These are phyloP conservation scores for Pseudorasbora parva DNA, from an alignment of 2,113 vertebrate genomes.

Conservation along the genomic window DNA sequence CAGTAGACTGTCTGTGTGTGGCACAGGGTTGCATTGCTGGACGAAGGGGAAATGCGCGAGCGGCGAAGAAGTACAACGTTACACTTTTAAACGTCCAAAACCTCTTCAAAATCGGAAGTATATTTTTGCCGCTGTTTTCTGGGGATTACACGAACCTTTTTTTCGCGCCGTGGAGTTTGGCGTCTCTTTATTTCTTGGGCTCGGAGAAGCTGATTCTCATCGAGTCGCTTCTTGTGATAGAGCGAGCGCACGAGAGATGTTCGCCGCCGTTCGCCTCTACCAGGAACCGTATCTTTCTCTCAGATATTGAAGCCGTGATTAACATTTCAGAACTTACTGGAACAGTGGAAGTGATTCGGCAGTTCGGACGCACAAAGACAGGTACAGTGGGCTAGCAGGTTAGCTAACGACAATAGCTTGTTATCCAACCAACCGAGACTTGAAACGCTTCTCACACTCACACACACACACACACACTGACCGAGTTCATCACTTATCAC, in stretches of 20 bases:
- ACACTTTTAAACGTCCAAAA: conserved; percentile 71
- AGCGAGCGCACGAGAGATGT: conserved; percentile 65
- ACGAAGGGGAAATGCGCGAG: conserved; percentile 73
- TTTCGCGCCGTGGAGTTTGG: conserved; percentile 55
- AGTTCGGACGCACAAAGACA: conserved; percentile 44
- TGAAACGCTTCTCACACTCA: neutral
- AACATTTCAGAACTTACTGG: conserved; percentile 16
- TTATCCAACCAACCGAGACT: conserved; percentile 46
- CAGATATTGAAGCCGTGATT: conserved; percentile 17
- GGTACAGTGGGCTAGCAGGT: conserved; percentile 55
- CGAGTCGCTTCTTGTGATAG: conserved; percentile 49
- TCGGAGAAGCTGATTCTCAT: conserved; percentile 34
- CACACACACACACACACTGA: neutral
- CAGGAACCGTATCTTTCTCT: conserved; percentile 50
- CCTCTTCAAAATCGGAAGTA: conserved; percentile 71
- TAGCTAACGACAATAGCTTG: conserved; percentile 52
- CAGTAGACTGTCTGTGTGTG: conserved; percentile 84
- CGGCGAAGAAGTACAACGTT: conserved; percentile 73
- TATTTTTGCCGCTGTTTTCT: conserved; percentile 63
- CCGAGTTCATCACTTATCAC: conserved; percentile 19
- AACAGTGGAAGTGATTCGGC: conserved; percentile 26
- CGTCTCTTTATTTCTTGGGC: conserved; percentile 15
- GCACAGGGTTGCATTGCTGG: conserved; percentile 74
- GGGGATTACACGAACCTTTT: conserved; percentile 56
- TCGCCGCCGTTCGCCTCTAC: conserved; percentile 61